Percentiles rank a stretch among this genome's conserved stretches.
These are phyloP conservation scores for Nansenia antarctica DNA, from an alignment of 2,113 vertebrate species.

Conservation along the genomic window DNA sequence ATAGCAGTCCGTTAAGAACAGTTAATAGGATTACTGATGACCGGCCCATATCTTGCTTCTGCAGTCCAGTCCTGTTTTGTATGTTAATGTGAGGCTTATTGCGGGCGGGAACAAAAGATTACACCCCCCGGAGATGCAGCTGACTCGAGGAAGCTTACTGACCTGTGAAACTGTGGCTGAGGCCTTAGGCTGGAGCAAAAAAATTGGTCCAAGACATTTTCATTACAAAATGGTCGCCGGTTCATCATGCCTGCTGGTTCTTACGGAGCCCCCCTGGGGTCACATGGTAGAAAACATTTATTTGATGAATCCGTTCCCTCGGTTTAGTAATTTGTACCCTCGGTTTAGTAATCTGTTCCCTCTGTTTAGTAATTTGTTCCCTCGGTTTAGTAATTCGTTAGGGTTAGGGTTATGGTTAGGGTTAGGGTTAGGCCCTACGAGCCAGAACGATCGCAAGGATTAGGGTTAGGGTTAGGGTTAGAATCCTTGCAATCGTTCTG, in stretches of 20 bases:
- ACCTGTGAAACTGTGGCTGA: conserved; percentile 1
- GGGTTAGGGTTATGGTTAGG: no score
- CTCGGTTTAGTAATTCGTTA: no score
- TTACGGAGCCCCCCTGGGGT: no score
- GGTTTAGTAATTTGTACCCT: no score
- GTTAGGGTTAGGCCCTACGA: no score
- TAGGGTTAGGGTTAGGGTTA: no score
- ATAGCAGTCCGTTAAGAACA: conserved; percentile 33
- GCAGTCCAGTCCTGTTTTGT: conserved; percentile 37
- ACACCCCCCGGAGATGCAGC: conserved; percentile 10
- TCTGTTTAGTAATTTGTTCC: no score
- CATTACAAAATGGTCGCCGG: conserved; percentile 1
- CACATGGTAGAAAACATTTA: no score
- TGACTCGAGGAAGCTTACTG: conserved; percentile 2
- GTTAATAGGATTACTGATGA: conserved; percentile 35
- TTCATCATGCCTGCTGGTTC: conserved; percentile 33
- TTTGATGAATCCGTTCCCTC: no score
- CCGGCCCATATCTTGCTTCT: conserved; percentile 39
- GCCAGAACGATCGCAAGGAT: no score
- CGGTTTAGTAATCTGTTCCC: no score
- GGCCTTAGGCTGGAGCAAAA: conserved; percentile 27
- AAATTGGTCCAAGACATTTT: conserved; percentile 12
- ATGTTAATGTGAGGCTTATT: conserved; percentile 31
- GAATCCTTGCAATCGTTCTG: no score
- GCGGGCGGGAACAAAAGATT: conserved; percentile 21